Base-by-base conservation (phyloP, 1,140 invertebrate genomes). In the Drosophila orosa region DNA sequence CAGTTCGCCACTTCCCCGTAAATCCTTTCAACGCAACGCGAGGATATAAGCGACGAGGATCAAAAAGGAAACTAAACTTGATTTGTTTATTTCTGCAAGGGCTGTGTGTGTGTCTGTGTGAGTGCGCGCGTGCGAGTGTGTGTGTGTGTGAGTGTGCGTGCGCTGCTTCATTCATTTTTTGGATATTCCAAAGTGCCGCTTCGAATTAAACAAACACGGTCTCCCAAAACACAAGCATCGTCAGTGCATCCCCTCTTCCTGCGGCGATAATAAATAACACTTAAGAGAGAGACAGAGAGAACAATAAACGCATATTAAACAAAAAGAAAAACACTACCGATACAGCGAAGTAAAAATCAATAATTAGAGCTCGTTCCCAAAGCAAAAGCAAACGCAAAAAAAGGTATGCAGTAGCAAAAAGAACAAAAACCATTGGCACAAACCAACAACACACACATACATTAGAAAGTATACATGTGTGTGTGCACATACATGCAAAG, bases 341-440 rank as follows among this genome's bases (percentile, higher is more conserved):
- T 60, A 71, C 50, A 68, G 73, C 65, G 78, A 66, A 65, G 73
- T 65, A 76, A 80, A 80, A 80, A 80, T 80, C 78, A 80, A 80
- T 80, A 80, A 81, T 72, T 80, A 80, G 60, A 72, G 78, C 72
- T 63, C 39, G 47, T 63, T 75, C 62, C 12, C 56, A 44, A 48
- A 59, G 56, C 56, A 45, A 69, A 68, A 25, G 58, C 72, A 50
- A 57, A 65, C 40, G 60, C 60, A 61, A 45, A 60, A 39, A 52
- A 69, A 80, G 77, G 77, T 80, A 80, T 73, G 68, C 77, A 80
- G 56, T 60, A 67, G 62, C 57, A 74, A 61, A 48, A 37, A 44
- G 25, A 47, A 54, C 45, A 71, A 60, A 50, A 42, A 27, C 52
- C 25, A 73, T 33, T 48, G 61, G 39, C 17, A 55, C 37, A 19